A percentile compares a stretch with the other conserved stretches of the same genome.
Conservation (phyloP, 2,888 invertebrate genomes). For the Pandemis corylana region DNA sequence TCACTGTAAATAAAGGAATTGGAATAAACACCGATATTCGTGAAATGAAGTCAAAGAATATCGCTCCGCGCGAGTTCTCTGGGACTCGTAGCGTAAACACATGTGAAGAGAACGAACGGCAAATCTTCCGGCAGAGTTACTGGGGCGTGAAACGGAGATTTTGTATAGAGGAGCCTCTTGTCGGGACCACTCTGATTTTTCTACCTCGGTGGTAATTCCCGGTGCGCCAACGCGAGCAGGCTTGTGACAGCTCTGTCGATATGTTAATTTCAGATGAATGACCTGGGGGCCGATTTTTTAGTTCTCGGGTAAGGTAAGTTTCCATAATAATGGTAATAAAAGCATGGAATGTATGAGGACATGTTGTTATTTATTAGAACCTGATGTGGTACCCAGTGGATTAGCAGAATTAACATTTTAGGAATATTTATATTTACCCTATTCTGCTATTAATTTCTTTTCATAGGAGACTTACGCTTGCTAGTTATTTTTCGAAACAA, state of each 20-base stretch:
- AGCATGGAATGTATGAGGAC: background rate
- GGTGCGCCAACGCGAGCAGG: constrained; percentile 11
- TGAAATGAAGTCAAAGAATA: constrained; percentile 49
- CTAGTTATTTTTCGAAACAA: too few species aligned
- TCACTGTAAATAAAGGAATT: constrained; percentile 34
- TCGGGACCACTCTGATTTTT: constrained; percentile 61
- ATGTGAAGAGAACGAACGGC: constrained; percentile 62
- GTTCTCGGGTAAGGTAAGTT: background rate
- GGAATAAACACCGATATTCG: constrained; percentile 36
- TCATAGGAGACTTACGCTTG: too few species aligned
- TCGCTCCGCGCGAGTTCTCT: constrained; percentile 45
- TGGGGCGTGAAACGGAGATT: constrained; percentile 70
- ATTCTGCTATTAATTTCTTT: too few species aligned
- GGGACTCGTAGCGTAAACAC: constrained; percentile 55
- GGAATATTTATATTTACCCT: too few species aligned
- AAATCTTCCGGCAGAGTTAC: constrained; percentile 62
- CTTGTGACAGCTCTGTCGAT: constrained; percentile 2
- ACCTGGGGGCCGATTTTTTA: background rate
- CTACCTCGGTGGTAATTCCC: constrained; percentile 57
- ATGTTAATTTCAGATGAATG: constrained; percentile 5
- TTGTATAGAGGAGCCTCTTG: constrained; percentile 63
- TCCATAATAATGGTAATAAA: background rate
- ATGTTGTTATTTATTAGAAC: background rate
- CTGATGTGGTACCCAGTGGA: too few species aligned
- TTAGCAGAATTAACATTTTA: too few species aligned